phyloP scores from a whole-genome alignment of 2,797 vertebrate species.

The Hyperoplus immaculatus region DNA sequence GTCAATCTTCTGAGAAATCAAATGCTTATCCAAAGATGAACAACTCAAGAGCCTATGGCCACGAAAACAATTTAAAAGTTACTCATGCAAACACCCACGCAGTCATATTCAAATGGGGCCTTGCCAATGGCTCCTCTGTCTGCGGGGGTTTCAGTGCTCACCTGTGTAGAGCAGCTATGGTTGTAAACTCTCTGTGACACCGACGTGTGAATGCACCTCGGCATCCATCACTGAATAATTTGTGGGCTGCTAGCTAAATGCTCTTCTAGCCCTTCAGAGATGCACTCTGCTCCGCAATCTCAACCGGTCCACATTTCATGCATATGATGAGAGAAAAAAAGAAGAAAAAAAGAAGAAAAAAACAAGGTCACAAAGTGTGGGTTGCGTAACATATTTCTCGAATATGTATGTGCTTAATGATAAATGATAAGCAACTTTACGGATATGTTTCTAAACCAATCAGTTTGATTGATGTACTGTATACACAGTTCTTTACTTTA shows the following conservation, averaged over 20 bases:
- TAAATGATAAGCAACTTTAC: slow-evolving; percentile 39
- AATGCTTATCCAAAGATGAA: slow-evolving; percentile 19
- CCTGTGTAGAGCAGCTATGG: slow-evolving; percentile 57
- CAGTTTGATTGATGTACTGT: slow-evolving; percentile 27
- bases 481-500: not conserved
- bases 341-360: slow-evolving; percentile 13
- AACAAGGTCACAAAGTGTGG: slow-evolving; percentile 59
- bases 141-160: slow-evolving; percentile 53
- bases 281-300: slow-evolving; percentile 59
- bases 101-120: slow-evolving; percentile 63
- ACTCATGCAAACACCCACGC: slow-evolving; percentile 45
- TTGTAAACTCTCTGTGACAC: slow-evolving; percentile 79
- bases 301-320: slow-evolving; percentile 53
- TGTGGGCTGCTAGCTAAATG: slow-evolving; percentile 73
- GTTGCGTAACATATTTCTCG: slow-evolving; percentile 43
- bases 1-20: not conserved
- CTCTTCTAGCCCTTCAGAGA: slow-evolving; percentile 62
- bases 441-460: slow-evolving; percentile 35
- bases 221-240: slow-evolving; percentile 76
- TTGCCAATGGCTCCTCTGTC: slow-evolving; percentile 49
- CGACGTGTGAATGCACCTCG: slow-evolving; percentile 64
- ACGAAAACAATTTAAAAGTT: no score
- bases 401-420: slow-evolving; percentile 41
- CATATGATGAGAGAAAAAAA: slow-evolving; percentile 45
- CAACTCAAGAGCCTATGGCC: slow-evolving; percentile 14